Percentiles rank a stretch among this genome's conserved stretches.
Conservation (phyloP, 2,797 vertebrate species). For the Thripadectes ignobilis region DNA sequence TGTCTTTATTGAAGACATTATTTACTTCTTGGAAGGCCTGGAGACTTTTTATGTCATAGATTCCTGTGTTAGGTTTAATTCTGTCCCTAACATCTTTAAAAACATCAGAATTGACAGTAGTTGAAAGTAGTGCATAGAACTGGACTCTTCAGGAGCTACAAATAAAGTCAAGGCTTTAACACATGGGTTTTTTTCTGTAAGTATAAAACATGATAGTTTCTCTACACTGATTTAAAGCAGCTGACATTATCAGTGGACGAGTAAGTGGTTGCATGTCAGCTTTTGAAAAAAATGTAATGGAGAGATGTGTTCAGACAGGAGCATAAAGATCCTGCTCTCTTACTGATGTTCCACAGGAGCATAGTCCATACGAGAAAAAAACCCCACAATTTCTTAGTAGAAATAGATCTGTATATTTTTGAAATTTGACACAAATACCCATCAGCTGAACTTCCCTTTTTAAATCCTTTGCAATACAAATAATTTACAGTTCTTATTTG, state of each 20-base stretch:
- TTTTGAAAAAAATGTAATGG: background rate
- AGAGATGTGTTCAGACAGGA: background rate
- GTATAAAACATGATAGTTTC: background rate
- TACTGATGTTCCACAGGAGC: background rate
- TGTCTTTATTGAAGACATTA: background rate
- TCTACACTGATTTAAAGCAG: background rate
- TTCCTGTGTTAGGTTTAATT: background rate
- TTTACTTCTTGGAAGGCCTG: background rate
- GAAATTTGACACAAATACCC: background rate
- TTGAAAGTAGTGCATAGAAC: background rate
- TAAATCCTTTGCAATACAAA: background rate
- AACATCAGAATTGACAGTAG: background rate
- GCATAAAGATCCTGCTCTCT: background rate
- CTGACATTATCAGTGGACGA: background rate
- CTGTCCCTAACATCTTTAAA: background rate
- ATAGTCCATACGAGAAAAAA: background rate
- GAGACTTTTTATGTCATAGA: background rate
- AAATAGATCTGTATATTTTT: background rate
- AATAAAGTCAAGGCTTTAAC: background rate
- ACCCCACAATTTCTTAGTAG: background rate
- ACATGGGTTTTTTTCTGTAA: background rate
- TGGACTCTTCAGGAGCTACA: background rate
- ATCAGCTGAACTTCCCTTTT: background rate
- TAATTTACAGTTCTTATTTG: constrained; percentile 1
- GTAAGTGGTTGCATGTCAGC: background rate